phyloP scores from a whole-genome alignment of 2,113 vertebrate genomes.

The Ammodytes dubius region DNA sequence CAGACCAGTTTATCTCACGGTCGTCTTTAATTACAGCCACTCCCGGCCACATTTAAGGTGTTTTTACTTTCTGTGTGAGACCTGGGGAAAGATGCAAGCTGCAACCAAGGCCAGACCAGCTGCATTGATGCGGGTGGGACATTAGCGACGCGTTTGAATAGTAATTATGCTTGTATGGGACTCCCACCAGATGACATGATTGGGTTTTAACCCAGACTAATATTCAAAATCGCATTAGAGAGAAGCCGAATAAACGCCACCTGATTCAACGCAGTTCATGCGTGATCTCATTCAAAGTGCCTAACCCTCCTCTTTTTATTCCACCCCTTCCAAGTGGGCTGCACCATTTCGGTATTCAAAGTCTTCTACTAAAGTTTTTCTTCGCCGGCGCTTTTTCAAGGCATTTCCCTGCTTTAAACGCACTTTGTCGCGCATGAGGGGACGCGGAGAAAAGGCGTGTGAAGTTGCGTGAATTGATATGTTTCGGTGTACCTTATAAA shows the following conservation, averaged over 20 bases:
- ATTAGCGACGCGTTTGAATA: constrained; percentile 92
- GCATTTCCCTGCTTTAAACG: constrained; percentile 88
- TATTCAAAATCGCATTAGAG: constrained; percentile 88
- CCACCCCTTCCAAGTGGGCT: constrained; percentile 66
- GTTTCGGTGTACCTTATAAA: constrained; percentile 99
- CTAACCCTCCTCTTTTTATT: constrained; percentile 14
- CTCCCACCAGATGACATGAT: constrained; percentile 96
- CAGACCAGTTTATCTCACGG: constrained; percentile 32
- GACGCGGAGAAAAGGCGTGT: constrained; percentile 94
- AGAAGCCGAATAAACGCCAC: constrained; percentile 78
- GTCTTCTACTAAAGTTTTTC: constrained; percentile 87
- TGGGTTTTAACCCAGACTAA: constrained; percentile 87
- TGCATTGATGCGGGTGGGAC: constrained; percentile 94
- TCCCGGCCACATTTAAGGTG: constrained; percentile 35
- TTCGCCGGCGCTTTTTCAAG: constrained; percentile 81
- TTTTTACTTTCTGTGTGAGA: constrained; percentile 52
- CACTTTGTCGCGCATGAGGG: constrained; percentile 93
- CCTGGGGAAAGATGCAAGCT: constrained; percentile 73
- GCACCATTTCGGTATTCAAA: constrained; percentile 90
- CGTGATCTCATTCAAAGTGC: constrained; percentile 79
- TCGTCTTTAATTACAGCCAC: constrained; percentile 4
- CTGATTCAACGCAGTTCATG: constrained; percentile 83
- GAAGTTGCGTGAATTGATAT: constrained; percentile 96
- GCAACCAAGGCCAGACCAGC: constrained; percentile 86
- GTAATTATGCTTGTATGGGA: constrained; percentile 94